phyloP scores from a whole-genome alignment of 2,113 vertebrate genomes.

The Psilopsiagon aurifrons region DNA sequence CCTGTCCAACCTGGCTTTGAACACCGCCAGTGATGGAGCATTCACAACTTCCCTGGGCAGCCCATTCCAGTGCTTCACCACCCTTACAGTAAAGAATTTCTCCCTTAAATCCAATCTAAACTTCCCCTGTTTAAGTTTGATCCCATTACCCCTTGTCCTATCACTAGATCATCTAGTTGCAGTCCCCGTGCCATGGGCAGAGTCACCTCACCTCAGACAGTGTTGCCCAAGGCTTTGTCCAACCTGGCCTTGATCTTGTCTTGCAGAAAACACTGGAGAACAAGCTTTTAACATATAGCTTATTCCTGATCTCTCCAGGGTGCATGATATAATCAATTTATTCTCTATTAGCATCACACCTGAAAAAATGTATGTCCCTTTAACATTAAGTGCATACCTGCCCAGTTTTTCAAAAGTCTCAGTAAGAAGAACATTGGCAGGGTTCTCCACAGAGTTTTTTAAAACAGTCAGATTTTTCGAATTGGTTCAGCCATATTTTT shows the following conservation, averaged over 20 bases:
- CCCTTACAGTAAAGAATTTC: too few relatives aligned
- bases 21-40: too few relatives aligned
- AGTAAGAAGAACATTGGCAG: neutral
- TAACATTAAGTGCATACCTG: neutral
- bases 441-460: neutral
- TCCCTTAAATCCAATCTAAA: too few relatives aligned
- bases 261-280: neutral
- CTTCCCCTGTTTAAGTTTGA: too few relatives aligned
- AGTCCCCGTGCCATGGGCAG: neutral
- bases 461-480: neutral
- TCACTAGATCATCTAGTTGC: neutral
- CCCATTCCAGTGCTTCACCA: too few relatives aligned
- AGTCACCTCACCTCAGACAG: neutral
- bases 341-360: neutral
- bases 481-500: neutral
- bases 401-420: neutral
- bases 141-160: too few relatives aligned
- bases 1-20: too few relatives aligned
- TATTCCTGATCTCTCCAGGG: neutral
- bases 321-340: rapidly evolving
- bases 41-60: too few relatives aligned
- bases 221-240: neutral
- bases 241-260: neutral
- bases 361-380: neutral
- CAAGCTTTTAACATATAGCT: neutral